A percentile compares a stretch with the other conserved stretches of the same genome.
These are phyloP conservation scores for Cichlasoma orientale DNA, from an alignment of 2,797 vertebrate genomes.

Conservation along the genomic window DNA sequence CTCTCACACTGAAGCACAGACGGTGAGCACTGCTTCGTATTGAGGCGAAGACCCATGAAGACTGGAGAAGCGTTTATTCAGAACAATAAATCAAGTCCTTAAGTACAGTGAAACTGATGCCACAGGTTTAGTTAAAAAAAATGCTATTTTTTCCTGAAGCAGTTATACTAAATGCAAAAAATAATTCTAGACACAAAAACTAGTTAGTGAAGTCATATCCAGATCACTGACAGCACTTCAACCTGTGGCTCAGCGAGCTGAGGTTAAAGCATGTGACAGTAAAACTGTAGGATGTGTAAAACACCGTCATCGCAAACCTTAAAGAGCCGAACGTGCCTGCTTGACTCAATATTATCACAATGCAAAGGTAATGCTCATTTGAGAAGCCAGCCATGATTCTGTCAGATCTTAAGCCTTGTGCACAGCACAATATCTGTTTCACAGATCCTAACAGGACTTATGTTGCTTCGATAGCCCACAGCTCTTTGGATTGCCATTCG, in stretches of 20 bases:
- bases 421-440: conserved; percentile 18
- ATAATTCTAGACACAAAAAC: neutral
- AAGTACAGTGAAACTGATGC: neutral
- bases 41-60: conserved; percentile 13
- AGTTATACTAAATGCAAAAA: neutral
- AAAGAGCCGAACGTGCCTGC: conserved; percentile 30
- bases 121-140: neutral
- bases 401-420: conserved; percentile 20
- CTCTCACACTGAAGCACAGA: conserved; percentile 13
- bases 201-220: neutral
- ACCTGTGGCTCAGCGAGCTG: conserved; percentile 14
- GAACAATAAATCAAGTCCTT: neutral
- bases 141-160: neutral
- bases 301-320: conserved; percentile 33
- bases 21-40: neutral
- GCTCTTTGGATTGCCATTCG: conserved; percentile 30
- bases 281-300: conserved; percentile 37
- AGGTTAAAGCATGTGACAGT: conserved; percentile 4
- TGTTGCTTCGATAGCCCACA: conserved; percentile 4
- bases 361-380: conserved; percentile 5
- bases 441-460: conserved; percentile 9
- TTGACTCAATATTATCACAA: conserved; percentile 3
- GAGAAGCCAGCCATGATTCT: conserved; percentile 2
- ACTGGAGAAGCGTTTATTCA: neutral
- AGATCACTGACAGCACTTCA: conserved; percentile 5